Conservation (phyloP, 2,797 vertebrate species). For the Selene dorsalis region DNA sequence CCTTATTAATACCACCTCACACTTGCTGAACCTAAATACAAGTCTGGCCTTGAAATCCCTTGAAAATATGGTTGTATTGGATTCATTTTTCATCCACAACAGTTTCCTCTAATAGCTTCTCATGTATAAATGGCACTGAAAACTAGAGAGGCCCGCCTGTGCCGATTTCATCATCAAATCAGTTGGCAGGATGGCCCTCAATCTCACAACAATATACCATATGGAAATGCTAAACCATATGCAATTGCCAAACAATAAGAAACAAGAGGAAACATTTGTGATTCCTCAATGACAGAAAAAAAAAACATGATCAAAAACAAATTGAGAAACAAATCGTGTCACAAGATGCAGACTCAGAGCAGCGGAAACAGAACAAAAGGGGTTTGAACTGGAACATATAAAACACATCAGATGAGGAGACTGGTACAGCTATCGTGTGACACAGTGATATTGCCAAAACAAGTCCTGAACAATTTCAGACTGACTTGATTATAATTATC, state of each 20-base stretch:
- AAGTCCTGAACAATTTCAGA: too few relatives aligned
- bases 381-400: not conserved
- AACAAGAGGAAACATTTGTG: not conserved
- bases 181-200: not conserved
- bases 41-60: not conserved
- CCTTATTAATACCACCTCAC: not conserved
- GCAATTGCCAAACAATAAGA: not conserved
- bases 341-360: not conserved
- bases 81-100: not conserved
- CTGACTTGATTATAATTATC: not conserved
- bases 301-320: too few relatives aligned
- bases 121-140: not conserved
- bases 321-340: too few relatives aligned
- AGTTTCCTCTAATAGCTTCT: not conserved
- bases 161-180: too few relatives aligned
- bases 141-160: too few relatives aligned
- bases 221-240: too few relatives aligned
- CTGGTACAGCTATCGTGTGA: not conserved
- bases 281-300: not conserved
- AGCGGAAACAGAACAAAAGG: not conserved
- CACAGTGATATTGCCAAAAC: not conserved
- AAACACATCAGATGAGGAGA: not conserved
- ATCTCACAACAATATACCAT: not conserved
- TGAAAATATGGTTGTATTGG: not conserved
- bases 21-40: not conserved